Percentiles rank a stretch among this genome's conserved stretches.
Evolutionary conservation across 2,888 invertebrate genomes (phyloP).

Genomic region (Teleiodes luculella): DNA sequence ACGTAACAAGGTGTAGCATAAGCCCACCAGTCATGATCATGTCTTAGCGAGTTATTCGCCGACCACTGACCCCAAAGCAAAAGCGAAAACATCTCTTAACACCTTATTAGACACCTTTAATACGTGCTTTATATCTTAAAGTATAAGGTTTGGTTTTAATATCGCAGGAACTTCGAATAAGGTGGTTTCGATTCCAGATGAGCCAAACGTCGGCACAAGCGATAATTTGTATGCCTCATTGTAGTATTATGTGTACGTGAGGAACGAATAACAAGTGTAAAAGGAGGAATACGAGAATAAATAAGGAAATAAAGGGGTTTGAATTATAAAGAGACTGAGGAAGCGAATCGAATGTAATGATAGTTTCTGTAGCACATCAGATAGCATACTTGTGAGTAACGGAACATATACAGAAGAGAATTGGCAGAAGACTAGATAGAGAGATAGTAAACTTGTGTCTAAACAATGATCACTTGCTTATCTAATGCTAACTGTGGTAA

Average conservation of each 20-base stretch:
- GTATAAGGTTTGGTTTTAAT: constrained; percentile 18
- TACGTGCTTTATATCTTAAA: constrained; percentile 15
- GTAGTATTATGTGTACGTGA: constrained; percentile 75
- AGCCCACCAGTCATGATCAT: constrained; percentile 77
- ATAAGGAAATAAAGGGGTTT: constrained; percentile 64
- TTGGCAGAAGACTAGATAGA: neutral
- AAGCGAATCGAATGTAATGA: constrained; percentile 51
- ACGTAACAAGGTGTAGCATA: constrained; percentile 78
- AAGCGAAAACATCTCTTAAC: constrained; percentile 46
- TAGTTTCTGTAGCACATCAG: constrained; percentile 24
- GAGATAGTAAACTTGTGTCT: neutral
- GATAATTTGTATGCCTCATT: constrained; percentile 77
- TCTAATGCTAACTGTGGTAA: too few relatives aligned
- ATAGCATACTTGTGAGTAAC: constrained; percentile 11
- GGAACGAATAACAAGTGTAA: constrained; percentile 64
- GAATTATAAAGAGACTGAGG: constrained; percentile 48
- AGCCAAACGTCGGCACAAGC: constrained; percentile 60
- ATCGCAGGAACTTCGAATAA: constrained; percentile 29
- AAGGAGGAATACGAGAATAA: constrained; percentile 55
- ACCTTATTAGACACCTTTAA: constrained; percentile 21
- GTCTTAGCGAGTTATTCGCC: constrained; percentile 75
- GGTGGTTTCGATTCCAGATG: constrained; percentile 49
- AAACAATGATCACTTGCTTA: too few relatives aligned
- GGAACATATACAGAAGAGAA: constrained; percentile 6
- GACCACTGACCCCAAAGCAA: constrained; percentile 65